phyloP scores from a whole-genome alignment of 2,888 invertebrate genomes.

The Sphaerophoria taeniata region DNA sequence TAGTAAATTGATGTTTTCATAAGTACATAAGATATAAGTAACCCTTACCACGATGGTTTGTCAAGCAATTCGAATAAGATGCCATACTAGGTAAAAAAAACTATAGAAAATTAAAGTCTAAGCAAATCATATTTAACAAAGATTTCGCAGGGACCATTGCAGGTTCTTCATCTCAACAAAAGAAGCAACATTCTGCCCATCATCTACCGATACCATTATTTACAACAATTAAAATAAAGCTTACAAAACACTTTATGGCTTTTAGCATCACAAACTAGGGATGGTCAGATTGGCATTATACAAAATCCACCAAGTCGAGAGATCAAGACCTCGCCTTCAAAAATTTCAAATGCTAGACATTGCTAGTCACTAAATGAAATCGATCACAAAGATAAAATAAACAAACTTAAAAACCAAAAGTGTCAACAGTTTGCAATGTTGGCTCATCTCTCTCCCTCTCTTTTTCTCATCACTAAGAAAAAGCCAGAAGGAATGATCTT shows the following conservation, averaged over 20 bases:
- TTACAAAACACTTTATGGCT: conserved; percentile 39
- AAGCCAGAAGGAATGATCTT: conserved; percentile 47
- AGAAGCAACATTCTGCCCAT: too few species aligned
- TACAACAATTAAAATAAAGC: conserved; percentile 37
- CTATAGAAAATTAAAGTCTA: too few species aligned
- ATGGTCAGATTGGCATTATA: conserved; percentile 71
- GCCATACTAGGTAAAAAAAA: too few species aligned
- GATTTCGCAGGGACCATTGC: too few species aligned
- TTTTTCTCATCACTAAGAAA: not conserved
- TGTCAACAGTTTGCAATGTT: conserved; percentile 63
- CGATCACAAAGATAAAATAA: conserved; percentile 44
- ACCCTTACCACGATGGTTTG: too few species aligned
- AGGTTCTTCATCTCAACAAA: too few species aligned
- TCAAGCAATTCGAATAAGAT: too few species aligned
- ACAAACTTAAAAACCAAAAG: conserved; percentile 51
- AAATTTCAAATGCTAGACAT: conserved; percentile 42
- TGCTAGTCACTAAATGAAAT: conserved; percentile 28
- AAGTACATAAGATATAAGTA: too few species aligned
- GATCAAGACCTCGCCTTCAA: conserved; percentile 61
- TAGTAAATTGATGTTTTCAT: too few species aligned
- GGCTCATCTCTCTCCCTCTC: conserved; percentile 45
- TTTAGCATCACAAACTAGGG: conserved; percentile 52
- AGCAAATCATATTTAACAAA: too few species aligned
- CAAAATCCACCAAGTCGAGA: conserved; percentile 24
- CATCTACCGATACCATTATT: not conserved